These are phyloP conservation scores for Chloropsis cyanopogon DNA, from an alignment of 2,113 vertebrate genomes.

Conservation along the genomic window DNA sequence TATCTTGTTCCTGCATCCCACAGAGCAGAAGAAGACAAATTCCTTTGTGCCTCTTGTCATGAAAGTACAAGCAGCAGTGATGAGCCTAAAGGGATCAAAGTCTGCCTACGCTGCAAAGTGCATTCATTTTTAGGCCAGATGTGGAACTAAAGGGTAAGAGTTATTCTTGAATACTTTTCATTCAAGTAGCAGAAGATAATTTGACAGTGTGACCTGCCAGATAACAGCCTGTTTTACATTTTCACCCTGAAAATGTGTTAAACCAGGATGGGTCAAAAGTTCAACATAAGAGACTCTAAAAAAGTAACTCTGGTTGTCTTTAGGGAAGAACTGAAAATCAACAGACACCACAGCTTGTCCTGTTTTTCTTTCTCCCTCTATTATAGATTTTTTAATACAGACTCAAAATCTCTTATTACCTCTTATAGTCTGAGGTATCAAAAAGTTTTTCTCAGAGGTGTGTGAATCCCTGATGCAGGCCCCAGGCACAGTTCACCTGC, in stretches of 20 bases:
- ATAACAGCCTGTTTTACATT: constrained; percentile 10
- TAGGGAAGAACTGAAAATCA: background rate
- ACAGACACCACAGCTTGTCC: background rate
- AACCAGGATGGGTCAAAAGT: background rate
- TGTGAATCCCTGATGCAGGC: background rate
- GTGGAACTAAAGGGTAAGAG: background rate
- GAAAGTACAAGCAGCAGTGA: background rate
- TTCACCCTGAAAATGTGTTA: background rate
- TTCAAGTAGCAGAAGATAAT: background rate
- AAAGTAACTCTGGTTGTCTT: background rate
- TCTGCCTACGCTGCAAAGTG: background rate
- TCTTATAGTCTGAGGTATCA: background rate
- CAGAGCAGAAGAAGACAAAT: background rate
- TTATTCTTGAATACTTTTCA: background rate
- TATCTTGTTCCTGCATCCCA: background rate
- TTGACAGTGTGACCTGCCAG: background rate
- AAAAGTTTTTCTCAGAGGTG: background rate
- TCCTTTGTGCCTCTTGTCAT: background rate
- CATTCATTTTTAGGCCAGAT: background rate
- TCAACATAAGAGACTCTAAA: background rate
- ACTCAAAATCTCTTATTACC: background rate
- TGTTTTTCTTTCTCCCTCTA: background rate
- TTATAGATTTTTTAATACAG: background rate
- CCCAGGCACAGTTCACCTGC: background rate
- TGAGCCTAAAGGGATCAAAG: background rate